Base-by-base conservation (phyloP, 1,140 invertebrate species). In the Pristionchus pacificus region DNA sequence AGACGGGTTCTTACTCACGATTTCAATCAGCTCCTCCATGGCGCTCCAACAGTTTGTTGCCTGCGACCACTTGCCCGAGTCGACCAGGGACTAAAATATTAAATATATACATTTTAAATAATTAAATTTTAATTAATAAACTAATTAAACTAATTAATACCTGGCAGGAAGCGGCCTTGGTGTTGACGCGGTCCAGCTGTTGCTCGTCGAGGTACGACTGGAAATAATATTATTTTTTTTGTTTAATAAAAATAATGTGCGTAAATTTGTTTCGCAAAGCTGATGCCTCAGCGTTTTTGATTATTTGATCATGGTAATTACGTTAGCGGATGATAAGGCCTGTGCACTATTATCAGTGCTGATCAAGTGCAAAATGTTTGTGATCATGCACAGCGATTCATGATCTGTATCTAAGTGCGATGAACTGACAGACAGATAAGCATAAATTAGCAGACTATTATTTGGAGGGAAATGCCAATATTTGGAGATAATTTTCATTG, bases 1-100 rank as follows among this genome's bases (percentile, higher is more conserved):
- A n/a, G n/a, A n/a, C n/a, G n/a, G n/a, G n/a, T n/a, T n/a, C n/a
- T n/a, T n/a, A 61, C 62, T 19, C 31, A 64, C 65, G 33, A 64
- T 73, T 3, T 2, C 86, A 70, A 67, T 91, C 1, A 89, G 85
- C 6, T 33, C 31, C 84, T 92, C 90, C 0, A 90, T 89, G 0
- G 73, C 31, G 29, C 84, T 78, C 90, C 90, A 92, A 38, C 88
- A 84, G 0, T 77, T 29, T 0, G 90, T 91, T 0, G 91, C 90
- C 60, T 81, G 59, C 0, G 62, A 63, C 86, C 88, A 93, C 0
- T 85, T 64, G 1, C 77, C 77, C 2, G 78, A 78, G 27, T 84
- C 79, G 0, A 87, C 78, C 2, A 85, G 82, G 10, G 76, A 71
- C 72, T 86, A 84, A 19, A 80, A 79, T 10, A 76, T 28, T 19